Evolutionary conservation across 2,797 vertebrate genomes (phyloP).

Genomic region (Lemur catta): DNA sequence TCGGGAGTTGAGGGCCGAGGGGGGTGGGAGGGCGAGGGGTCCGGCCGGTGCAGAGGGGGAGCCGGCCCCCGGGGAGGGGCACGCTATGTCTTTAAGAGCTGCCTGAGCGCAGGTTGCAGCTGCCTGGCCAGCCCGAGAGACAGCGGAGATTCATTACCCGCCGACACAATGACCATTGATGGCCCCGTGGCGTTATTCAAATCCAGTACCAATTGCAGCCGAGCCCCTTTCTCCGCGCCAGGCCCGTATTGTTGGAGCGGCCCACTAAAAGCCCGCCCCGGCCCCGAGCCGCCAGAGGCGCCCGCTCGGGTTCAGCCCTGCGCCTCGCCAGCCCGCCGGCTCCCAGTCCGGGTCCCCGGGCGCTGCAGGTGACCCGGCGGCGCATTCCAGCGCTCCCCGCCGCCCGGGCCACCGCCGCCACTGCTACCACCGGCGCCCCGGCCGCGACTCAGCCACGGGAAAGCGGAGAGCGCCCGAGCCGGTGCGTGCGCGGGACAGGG

Average conservation of each 20-base stretch:
- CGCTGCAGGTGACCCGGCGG: conserved; percentile 76
- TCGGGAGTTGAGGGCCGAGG: conserved; percentile 30
- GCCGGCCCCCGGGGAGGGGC: conserved; percentile 74
- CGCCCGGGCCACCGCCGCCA: conserved; percentile 45
- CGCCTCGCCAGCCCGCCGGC: conserved; percentile 69
- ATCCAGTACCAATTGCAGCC: conserved; percentile 99
- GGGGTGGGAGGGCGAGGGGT: conserved; percentile 67
- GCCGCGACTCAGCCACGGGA: conserved; percentile 58
- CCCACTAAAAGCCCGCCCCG: conserved; percentile 91
- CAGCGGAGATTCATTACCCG: conserved; percentile 99
- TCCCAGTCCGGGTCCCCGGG: conserved; percentile 70
- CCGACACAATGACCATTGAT: conserved; percentile 99
- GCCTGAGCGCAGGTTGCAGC: conserved; percentile 96
- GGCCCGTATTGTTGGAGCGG: conserved; percentile 93
- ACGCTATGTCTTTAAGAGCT: conserved; percentile 94
- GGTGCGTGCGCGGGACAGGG: conserved; percentile 76
- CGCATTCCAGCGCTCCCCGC: conserved; percentile 73
- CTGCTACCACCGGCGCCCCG: conserved; percentile 18
- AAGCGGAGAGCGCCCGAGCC: conserved; percentile 71
- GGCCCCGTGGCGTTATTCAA: conserved; percentile 99
- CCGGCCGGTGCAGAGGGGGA: conserved; percentile 38
- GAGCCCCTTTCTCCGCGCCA: conserved; percentile 94
- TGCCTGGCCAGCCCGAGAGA: conserved; percentile 94
- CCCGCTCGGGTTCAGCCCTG: conserved; percentile 77
- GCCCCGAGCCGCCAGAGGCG: conserved; percentile 86